Percentiles rank a stretch among this genome's conserved stretches.
Evolutionary conservation across 2,113 vertebrate species (phyloP).

Genomic region (Drymodes brunneopygia): DNA sequence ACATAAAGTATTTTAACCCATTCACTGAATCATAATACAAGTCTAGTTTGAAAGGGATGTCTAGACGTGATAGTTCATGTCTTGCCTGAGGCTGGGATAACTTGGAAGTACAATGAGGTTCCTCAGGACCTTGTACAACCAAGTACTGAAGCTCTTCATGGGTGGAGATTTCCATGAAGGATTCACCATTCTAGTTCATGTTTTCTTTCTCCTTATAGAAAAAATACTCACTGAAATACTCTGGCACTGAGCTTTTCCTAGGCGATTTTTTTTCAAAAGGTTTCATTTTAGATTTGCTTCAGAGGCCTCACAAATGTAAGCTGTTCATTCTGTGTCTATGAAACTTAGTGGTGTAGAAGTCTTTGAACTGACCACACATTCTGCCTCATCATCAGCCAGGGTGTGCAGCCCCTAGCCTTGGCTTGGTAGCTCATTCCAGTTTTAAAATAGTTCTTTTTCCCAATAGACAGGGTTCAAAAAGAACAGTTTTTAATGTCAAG

Average conservation of each 20-base stretch:
- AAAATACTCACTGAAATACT: neutral
- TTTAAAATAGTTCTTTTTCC: neutral
- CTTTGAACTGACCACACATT: neutral
- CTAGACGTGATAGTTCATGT: neutral
- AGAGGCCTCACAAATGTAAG: neutral
- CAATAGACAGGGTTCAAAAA: neutral
- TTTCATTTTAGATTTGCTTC: neutral
- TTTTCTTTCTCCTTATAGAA: neutral
- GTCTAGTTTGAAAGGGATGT: neutral
- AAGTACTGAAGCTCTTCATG: neutral
- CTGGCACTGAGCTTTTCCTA: neutral
- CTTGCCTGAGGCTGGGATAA: neutral
- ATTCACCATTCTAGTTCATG: neutral
- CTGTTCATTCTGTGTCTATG: neutral
- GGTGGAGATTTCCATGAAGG: neutral
- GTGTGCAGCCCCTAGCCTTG: accelerated
- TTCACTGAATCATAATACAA: neutral
- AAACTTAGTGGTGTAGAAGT: neutral
- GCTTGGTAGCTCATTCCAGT: neutral
- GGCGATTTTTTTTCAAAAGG: neutral
- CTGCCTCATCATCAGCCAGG: neutral
- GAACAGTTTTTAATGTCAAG: neutral
- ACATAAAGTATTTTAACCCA: neutral
- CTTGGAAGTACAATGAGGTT: neutral
- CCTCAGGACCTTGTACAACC: neutral